Evolutionary conservation across 2,888 invertebrate genomes (phyloP).

Genomic region (Lochmaea crataegi): DNA sequence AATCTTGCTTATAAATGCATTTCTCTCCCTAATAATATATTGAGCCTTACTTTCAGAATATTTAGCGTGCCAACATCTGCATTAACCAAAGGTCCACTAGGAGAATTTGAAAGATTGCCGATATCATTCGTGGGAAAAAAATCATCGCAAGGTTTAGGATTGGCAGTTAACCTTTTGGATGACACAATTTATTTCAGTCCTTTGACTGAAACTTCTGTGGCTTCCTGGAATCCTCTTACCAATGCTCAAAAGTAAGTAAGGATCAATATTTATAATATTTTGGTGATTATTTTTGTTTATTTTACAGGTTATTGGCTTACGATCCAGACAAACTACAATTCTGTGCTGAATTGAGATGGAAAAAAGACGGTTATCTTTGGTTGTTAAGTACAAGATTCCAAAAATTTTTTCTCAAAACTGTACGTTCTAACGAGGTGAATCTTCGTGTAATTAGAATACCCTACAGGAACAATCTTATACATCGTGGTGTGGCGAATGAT

Average conservation of each 20-base stretch:
- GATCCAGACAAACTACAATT: slow-evolving; percentile 81
- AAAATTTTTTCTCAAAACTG: slow-evolving; percentile 78
- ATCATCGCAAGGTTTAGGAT: slow-evolving; percentile 84
- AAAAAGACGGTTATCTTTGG: slow-evolving; percentile 79
- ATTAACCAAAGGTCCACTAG: slow-evolving; percentile 78
- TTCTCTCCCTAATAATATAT: background rate
- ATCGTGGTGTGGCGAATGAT: slow-evolving; percentile 41
- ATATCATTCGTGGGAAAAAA: slow-evolving; percentile 84
- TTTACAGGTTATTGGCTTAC: slow-evolving; percentile 75
- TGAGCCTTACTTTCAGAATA: slow-evolving; percentile 67
- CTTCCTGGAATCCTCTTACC: slow-evolving; percentile 81
- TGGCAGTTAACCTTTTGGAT: slow-evolving; percentile 78
- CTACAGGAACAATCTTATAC: slow-evolving; percentile 19
- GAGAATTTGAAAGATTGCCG: slow-evolving; percentile 77
- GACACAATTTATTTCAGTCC: slow-evolving; percentile 84
- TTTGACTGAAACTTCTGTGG: slow-evolving; percentile 82
- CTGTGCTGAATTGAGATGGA: slow-evolving; percentile 79
- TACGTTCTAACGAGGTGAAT: slow-evolving; percentile 77
- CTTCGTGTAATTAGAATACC: slow-evolving; percentile 74
- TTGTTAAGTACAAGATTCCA: slow-evolving; percentile 81
- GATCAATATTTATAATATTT: background rate
- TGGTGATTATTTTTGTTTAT: background rate
- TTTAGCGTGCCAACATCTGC: slow-evolving; percentile 82
- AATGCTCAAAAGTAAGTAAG: slow-evolving; percentile 75
- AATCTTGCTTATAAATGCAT: too few species aligned